Evolutionary conservation across 2,113 vertebrate genomes (phyloP).

Genomic region (Phoxinus phoxinus): DNA sequence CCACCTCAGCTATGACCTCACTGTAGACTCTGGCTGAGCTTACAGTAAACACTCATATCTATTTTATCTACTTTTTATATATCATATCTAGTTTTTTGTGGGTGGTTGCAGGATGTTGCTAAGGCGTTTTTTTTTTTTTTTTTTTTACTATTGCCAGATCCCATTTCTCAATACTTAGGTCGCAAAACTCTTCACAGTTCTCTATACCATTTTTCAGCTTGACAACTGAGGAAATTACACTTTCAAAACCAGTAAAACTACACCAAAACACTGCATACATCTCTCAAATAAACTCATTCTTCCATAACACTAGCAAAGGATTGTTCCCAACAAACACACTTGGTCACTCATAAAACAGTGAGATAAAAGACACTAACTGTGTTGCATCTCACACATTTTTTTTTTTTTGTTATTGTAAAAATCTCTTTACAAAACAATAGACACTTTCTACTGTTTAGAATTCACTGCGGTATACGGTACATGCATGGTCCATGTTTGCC

Average conservation of each 20-base stretch:
- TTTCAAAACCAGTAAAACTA: not conserved
- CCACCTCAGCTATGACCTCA: constrained; percentile 45
- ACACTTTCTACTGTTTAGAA: not conserved
- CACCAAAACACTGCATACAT: not conserved
- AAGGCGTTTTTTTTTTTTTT: not conserved
- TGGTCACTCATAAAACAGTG: not conserved
- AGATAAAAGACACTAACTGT: not conserved
- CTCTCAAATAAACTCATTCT: not conserved
- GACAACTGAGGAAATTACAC: not conserved
- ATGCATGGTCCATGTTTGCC: too few relatives aligned
- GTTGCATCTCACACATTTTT: not conserved
- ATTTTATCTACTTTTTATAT: too few relatives aligned
- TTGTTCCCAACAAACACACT: not conserved
- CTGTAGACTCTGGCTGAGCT: not conserved
- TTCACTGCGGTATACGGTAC: not conserved
- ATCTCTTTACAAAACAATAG: not conserved
- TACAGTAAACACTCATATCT: not conserved
- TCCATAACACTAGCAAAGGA: not conserved
- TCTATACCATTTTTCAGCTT: not conserved
- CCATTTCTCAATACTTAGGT: not conserved
- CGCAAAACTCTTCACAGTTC: not conserved
- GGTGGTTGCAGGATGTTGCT: not conserved
- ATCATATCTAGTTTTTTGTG: not conserved
- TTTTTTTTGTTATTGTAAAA: not conserved
- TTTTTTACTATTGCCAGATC: not conserved